A percentile compares a stretch with the other conserved stretches of the same genome.
Conservation (phyloP, 2,888 invertebrate genomes). For the Corbicula japonica region DNA sequence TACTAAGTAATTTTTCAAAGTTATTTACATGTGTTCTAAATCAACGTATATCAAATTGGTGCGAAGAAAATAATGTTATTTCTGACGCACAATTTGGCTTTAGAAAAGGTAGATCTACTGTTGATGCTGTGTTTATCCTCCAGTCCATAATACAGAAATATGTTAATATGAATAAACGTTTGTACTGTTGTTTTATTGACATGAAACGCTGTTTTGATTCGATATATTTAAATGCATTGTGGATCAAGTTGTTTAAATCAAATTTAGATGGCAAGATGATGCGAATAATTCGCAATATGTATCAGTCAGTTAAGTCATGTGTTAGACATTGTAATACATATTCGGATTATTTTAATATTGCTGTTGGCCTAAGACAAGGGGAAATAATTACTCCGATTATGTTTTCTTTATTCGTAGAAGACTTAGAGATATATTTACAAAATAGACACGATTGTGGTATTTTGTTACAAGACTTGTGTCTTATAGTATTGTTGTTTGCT, state of each 20-base stretch:
- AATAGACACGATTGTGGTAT: neutral
- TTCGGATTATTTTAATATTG: slow-evolving; percentile 19
- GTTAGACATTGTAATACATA: slow-evolving; percentile 27
- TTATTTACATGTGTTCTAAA: slow-evolving; percentile 42
- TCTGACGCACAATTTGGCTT: slow-evolving; percentile 55
- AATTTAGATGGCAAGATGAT: slow-evolving; percentile 20
- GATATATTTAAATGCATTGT: slow-evolving; percentile 29
- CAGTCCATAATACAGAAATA: slow-evolving; percentile 21
- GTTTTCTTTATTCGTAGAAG: slow-evolving; percentile 28
- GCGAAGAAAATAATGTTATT: slow-evolving; percentile 27
- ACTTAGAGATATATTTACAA: slow-evolving; percentile 18
- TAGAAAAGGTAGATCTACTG: slow-evolving; percentile 25
- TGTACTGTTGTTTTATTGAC: slow-evolving; percentile 39
- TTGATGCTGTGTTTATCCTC: slow-evolving; percentile 31
- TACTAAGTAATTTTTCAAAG: slow-evolving; percentile 35
- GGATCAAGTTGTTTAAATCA: slow-evolving; percentile 24
- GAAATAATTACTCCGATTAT: slow-evolving; percentile 34
- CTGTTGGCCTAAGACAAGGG: slow-evolving; percentile 34
- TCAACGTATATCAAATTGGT: slow-evolving; percentile 23
- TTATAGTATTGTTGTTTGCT: slow-evolving; percentile 6
- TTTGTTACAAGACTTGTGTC: neutral
- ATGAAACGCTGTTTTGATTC: slow-evolving; percentile 31
- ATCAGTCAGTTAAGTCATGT: slow-evolving; percentile 13
- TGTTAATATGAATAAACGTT: slow-evolving; percentile 28
- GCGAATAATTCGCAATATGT: slow-evolving; percentile 11